Evolutionary conservation across 2,113 vertebrate genomes (phyloP).

Genomic region (Hylia prasina): DNA sequence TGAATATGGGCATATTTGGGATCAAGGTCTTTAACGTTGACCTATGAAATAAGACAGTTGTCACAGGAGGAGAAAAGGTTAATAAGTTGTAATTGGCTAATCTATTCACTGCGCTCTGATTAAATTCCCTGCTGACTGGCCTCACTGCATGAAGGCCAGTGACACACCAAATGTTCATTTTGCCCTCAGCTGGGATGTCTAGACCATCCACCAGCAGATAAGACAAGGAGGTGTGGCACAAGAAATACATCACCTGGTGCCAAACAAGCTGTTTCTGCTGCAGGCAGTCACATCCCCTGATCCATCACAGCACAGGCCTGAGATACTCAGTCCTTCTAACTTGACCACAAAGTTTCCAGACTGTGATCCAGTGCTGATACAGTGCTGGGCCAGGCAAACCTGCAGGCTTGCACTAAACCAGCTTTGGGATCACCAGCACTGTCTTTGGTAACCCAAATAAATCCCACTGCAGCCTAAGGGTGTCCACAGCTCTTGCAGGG

Average conservation of each 20-base stretch:
- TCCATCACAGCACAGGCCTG: neutral
- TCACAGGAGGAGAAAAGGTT: neutral
- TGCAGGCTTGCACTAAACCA: neutral
- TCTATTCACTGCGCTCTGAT: neutral
- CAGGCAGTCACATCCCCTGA: neutral
- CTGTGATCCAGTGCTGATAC: rapidly evolving
- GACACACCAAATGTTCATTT: neutral
- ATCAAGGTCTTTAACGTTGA: slow-evolving; percentile 91
- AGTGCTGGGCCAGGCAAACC: neutral
- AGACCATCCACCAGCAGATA: neutral
- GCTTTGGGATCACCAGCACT: neutral
- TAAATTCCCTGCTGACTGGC: neutral
- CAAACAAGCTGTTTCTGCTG: neutral
- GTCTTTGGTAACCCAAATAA: neutral
- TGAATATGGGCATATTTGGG: slow-evolving; percentile 90
- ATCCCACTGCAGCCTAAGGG: neutral
- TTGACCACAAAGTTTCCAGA: neutral
- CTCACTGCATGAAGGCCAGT: neutral
- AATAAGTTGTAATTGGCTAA: neutral
- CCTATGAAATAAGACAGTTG: slow-evolving; percentile 67
- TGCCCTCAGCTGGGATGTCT: neutral
- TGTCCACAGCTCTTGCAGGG: neutral
- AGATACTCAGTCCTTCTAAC: neutral
- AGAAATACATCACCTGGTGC: neutral
- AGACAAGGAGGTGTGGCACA: neutral